Base-by-base conservation (phyloP, 1,140 invertebrate genomes). In the Heterodera carotae region DNA sequence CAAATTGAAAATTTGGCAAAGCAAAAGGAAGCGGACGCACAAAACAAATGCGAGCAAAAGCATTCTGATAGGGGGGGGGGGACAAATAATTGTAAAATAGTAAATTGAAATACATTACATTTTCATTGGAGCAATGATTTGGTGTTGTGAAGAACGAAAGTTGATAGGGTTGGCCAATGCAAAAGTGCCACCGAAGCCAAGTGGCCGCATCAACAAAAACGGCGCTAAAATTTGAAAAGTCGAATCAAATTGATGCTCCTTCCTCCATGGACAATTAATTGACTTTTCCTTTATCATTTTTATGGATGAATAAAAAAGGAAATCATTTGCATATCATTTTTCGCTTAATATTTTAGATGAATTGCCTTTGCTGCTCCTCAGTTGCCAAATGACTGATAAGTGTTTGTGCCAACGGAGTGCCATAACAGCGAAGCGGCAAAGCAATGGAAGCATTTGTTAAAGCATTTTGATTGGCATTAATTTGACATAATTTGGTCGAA, bases 181-280 rank as follows among this genome's bases (percentile, higher is more conserved):
- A 27, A 12, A 66, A 27, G 22, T 29, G 62, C 62, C 62, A 34
- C 10, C 62, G 62, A 29, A 66, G 62, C 62, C 62, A 66, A 66
- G 62, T 66, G 62, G 4, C 15, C 6, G 62, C 62, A 34, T 66
- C 62, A 12, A 66, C 62, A 22, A 66, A 66, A 34, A 66, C 33
- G 4, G 29, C 29, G 33, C 62, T 66, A 22, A 66, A 66, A 66
- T 5, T 12, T 12, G 12, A 53, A 53, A 22, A 53, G 18, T 22
- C 18, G 4, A 56, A 56, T 56, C 18, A 56, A 56, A 22, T 56
- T 18, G 22, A 22, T 56, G 15, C 22, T 56, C 12, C 4, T 2
- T 15, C 4, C 48, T 53, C 2, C 6, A 66, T 27, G 0, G n/a
- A 27, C 15, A 66, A 31, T 18, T 15, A 62, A 31, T 66, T 10